Conservation (phyloP, 2,113 vertebrate genomes). For the Climacteris rufus region DNA sequence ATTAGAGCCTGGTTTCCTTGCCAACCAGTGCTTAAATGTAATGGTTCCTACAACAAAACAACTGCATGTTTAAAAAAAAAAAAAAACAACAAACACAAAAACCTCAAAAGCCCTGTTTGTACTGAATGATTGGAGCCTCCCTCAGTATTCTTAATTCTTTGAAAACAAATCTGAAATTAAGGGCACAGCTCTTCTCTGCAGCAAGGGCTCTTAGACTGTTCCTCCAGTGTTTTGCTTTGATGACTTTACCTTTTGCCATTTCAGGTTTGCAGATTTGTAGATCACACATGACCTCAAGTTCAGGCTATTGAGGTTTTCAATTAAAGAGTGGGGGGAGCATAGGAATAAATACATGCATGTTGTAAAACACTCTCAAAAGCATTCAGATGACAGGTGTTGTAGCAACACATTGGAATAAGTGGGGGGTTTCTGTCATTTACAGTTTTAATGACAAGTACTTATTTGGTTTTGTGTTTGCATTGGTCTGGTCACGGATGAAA, state of each 20-base stretch:
- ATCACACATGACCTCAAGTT: background rate
- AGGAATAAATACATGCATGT: background rate
- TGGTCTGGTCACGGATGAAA: background rate
- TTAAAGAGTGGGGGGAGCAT: background rate
- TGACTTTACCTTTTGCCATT: too few relatives aligned
- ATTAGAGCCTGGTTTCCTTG: conserved; percentile 33
- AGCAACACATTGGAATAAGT: background rate
- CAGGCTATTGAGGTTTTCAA: background rate
- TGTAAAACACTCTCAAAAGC: background rate
- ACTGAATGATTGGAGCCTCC: background rate
- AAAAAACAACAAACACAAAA: background rate
- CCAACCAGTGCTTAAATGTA: conserved; percentile 16
- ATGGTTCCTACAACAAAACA: conserved; percentile 32
- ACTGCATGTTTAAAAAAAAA: background rate
- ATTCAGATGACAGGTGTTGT: background rate
- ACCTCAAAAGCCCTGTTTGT: background rate
- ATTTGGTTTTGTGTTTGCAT: background rate
- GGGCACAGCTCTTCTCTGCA: background rate
- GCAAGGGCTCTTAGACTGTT: background rate
- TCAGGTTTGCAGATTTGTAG: too few relatives aligned
- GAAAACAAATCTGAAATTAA: background rate
- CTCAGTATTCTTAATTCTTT: background rate
- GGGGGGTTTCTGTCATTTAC: background rate
- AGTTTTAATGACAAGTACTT: background rate
- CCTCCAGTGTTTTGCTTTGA: background rate